Base-by-base conservation (phyloP, 2,888 invertebrate genomes). In the Galeopsomyia nigrocyanea region DNA sequence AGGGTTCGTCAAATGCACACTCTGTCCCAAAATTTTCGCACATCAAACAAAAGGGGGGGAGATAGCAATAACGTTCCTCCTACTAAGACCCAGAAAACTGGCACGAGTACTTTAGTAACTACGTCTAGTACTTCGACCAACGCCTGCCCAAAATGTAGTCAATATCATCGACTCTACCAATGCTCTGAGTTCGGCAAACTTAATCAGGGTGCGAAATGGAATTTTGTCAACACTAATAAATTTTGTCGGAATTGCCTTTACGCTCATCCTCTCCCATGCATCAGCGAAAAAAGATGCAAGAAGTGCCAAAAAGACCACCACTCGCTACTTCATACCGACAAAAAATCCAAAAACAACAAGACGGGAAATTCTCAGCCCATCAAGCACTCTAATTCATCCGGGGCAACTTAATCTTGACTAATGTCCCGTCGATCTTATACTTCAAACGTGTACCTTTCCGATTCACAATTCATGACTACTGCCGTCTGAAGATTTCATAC, bases 381-480 rank as follows among this genome's bases (percentile, higher is more conserved):
- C 9, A 53, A 14, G 3, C 9, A 7, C n/a, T n/a, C n/a, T n/a
- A n/a, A n/a, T n/a, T n/a, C n/a, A n/a, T n/a, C n/a, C 51, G 17
- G 53, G 51, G n/a, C 9, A 31, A n/a, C 31, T 7, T 9, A n/a
- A 31, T 1, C 31, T 31, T 31, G 31, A 57, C 57, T n/a, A 31
- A 1, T n/a, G 14, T 17, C 26, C 16, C 6, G n/a, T 2, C 39
- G 31, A n/a, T n/a, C n/a, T n/a, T n/a, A n/a, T n/a, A n/a, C n/a
- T n/a, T n/a, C n/a, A n/a, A n/a, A 56, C 26, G 26, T 26, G 2
- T 56, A 56, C 22, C 1, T 3, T 26, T n/a, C 56, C 10, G 26
- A 56, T 56, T 56, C 56, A 26, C 56, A 26, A 56, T 26, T 56
- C 16, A 56, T 56, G 56, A 56, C 56, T 13, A 56, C 56, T 1